These are phyloP conservation scores for Lordiphosa stackelbergi DNA, from an alignment of 1,140 invertebrate species.

Conservation along the genomic window DNA sequence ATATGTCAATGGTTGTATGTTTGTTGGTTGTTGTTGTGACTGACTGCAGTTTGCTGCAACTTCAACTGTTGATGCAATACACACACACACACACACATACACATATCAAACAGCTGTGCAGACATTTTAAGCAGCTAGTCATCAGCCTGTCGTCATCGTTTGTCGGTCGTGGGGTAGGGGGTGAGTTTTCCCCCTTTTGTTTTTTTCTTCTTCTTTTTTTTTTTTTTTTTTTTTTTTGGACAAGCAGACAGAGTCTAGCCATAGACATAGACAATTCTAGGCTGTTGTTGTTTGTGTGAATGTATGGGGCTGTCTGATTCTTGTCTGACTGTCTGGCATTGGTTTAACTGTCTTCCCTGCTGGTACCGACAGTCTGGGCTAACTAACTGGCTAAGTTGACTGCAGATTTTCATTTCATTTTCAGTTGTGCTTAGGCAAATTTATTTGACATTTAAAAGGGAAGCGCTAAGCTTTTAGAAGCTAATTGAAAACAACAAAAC, in stretches of 20 bases:
- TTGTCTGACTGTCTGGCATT: conserved; percentile 53
- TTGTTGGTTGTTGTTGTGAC: background rate
- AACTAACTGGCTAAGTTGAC: conserved; percentile 1
- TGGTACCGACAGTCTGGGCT: conserved; percentile 4
- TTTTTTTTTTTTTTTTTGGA: no score
- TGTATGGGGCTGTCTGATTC: conserved; percentile 24
- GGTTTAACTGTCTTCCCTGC: conserved; percentile 35
- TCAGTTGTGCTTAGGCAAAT: no score
- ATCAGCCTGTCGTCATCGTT: conserved; percentile 40
- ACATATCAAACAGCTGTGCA: conserved; percentile 62
- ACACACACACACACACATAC: background rate
- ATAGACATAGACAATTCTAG: conserved; percentile 24
- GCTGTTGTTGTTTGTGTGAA: conserved; percentile 20
- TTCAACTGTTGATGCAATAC: conserved; percentile 66
- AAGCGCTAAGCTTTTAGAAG: no score
- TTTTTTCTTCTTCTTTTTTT: conserved; percentile 1
- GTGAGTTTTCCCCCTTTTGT: conserved; percentile 17
- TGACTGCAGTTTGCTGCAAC: conserved; percentile 40
- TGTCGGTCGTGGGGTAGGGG: conserved; percentile 11
- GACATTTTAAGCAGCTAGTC: conserved; percentile 70
- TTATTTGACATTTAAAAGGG: no score
- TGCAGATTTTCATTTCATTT: no score
- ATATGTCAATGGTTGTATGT: conserved; percentile 43
- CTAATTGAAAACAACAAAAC: no score
- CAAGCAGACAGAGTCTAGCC: conserved; percentile 34